Evolutionary conservation across 1,140 invertebrate species (phyloP).

Genomic region (Cydia splendana): DNA sequence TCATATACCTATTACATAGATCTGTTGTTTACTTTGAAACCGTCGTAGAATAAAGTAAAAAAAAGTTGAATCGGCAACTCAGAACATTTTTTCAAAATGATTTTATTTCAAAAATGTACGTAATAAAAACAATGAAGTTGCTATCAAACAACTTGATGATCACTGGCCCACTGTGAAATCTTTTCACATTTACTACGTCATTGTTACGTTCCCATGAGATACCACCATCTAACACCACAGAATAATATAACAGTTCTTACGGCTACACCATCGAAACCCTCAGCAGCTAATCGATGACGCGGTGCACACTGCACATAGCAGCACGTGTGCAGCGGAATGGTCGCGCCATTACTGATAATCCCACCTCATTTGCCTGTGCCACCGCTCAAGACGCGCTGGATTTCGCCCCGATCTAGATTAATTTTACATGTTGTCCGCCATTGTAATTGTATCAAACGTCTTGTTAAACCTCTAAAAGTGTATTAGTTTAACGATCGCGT

Average conservation of each 20-base stretch:
- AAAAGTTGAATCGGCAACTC: too few relatives aligned
- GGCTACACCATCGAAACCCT: not conserved
- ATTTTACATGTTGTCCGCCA: not conserved
- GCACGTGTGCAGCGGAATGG: conserved; percentile 6
- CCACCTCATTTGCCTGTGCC: conserved; percentile 9
- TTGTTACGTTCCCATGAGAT: too few relatives aligned
- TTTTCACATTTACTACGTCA: too few relatives aligned
- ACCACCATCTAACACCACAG: too few relatives aligned
- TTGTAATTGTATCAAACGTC: conserved; percentile 2
- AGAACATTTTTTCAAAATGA: too few relatives aligned
- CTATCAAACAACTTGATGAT: too few relatives aligned
- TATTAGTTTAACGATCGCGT: not conserved
- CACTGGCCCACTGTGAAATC: too few relatives aligned
- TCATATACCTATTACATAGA: too few relatives aligned
- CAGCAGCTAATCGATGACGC: conserved; percentile 9
- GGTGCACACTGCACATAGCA: not conserved
- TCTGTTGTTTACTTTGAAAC: too few relatives aligned
- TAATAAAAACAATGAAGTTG: too few relatives aligned
- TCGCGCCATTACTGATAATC: conserved; percentile 13
- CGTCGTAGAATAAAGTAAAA: too few relatives aligned
- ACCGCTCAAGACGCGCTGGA: conserved; percentile 3
- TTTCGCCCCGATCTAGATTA: not conserved
- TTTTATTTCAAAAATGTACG: too few relatives aligned
- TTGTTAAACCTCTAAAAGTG: not conserved
- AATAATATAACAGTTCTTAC: not conserved